These are phyloP conservation scores for Psettodes erumei DNA, from an alignment of 2,113 vertebrate species.

Conservation along the genomic window DNA sequence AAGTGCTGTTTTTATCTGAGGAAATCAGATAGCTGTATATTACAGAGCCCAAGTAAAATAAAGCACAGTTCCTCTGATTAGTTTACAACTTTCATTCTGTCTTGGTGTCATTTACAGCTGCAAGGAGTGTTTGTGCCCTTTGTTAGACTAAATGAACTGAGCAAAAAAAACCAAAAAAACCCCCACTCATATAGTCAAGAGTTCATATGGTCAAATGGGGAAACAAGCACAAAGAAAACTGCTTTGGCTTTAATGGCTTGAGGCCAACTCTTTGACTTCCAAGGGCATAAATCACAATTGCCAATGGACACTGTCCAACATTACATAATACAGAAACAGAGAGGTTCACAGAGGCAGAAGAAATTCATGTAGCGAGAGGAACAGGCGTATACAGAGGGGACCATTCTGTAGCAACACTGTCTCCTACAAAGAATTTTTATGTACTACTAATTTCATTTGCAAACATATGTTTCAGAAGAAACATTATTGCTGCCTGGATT, in stretches of 20 bases:
- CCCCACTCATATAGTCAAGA: not conserved
- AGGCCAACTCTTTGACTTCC: constrained; percentile 44
- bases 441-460: not conserved
- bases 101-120: not conserved
- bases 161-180: not conserved
- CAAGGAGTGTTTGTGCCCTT: not conserved
- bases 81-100: not conserved
- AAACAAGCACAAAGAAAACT: constrained; percentile 27
- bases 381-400: constrained; percentile 7
- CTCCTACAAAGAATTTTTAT: not conserved
- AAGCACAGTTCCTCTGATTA: not conserved
- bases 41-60: not conserved
- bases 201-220: constrained; percentile 13
- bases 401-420: not conserved
- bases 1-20: not conserved
- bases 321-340: constrained; percentile 56
- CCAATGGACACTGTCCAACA: constrained; percentile 50
- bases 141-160: not conserved
- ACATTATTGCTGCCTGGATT: not conserved
- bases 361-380: constrained; percentile 37
- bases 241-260: constrained; percentile 44
- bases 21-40: not conserved
- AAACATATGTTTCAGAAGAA: not conserved
- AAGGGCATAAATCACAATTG: constrained; percentile 58
- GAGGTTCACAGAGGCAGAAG: constrained; percentile 15